Conservation (phyloP, 2,797 vertebrate genomes). For the Spinibarbus caldwelli region DNA sequence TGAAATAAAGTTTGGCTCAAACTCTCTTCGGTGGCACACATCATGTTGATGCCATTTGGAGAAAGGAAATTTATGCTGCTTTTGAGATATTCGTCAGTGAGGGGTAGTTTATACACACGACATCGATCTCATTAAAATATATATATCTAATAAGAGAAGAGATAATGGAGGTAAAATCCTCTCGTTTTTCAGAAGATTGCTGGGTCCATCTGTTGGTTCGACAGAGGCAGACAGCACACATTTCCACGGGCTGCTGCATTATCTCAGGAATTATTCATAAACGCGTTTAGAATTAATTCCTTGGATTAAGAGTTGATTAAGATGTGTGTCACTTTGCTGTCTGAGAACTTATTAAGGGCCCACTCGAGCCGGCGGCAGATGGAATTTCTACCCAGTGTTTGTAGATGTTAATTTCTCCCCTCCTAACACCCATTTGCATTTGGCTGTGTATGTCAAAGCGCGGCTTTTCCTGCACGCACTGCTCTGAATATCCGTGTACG, state of each 20-base stretch:
- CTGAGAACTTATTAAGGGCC: constrained; percentile 95
- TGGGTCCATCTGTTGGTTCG: constrained; percentile 82
- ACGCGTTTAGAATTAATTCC: constrained; percentile 92
- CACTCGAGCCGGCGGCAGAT: constrained; percentile 88
- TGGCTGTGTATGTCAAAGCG: constrained; percentile 85
- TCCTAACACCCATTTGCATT: constrained; percentile 88
- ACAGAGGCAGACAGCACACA: constrained; percentile 71
- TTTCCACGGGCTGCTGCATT: constrained; percentile 80
- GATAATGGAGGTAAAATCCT: constrained; percentile 65
- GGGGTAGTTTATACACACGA: constrained; percentile 62
- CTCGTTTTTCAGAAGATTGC: constrained; percentile 75
- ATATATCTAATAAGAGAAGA: constrained; percentile 63
- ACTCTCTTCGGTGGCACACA: too few species aligned
- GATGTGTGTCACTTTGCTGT: constrained; percentile 96
- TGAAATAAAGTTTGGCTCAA: constrained; percentile 14
- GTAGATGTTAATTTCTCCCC: constrained; percentile 94
- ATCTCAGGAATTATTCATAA: constrained; percentile 90
- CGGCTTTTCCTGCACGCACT: constrained; percentile 73
- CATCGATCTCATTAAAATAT: constrained; percentile 74
- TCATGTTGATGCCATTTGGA: neutral
- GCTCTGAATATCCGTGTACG: constrained; percentile 61
- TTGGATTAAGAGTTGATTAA: constrained; percentile 96
- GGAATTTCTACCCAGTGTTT: constrained; percentile 94
- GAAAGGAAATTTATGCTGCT: neutral
- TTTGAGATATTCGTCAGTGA: constrained; percentile 1